These are phyloP conservation scores for Alloplasta piceator DNA, from an alignment of 2,888 invertebrate genomes.

Conservation along the genomic window DNA sequence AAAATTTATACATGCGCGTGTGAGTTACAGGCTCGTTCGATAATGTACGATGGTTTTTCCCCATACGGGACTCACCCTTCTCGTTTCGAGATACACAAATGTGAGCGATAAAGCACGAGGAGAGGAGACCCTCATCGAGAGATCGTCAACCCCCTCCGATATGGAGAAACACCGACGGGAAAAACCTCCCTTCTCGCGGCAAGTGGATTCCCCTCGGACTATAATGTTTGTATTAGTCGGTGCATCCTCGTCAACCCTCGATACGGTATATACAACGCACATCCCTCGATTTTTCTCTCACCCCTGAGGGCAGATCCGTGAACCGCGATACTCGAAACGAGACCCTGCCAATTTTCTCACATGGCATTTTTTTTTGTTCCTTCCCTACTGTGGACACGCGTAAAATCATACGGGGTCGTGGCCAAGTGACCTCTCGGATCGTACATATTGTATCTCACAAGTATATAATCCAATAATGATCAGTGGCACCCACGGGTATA, in stretches of 20 bases:
- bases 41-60: constrained; percentile 76
- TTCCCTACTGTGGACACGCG: constrained; percentile 24
- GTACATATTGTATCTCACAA: constrained; percentile 39
- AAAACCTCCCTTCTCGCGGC: constrained; percentile 73
- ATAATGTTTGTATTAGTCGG: constrained; percentile 81
- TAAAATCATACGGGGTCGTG: constrained; percentile 79
- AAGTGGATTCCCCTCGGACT: constrained; percentile 73
- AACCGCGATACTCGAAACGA: constrained; percentile 66
- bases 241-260: constrained; percentile 66
- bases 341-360: constrained; percentile 76
- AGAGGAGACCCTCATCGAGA: constrained; percentile 67
- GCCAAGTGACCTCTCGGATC: constrained; percentile 70
- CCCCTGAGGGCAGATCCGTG: constrained; percentile 48
- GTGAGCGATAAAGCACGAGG: neutral
- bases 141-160: constrained; percentile 58
- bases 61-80: constrained; percentile 38
- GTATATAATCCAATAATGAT: constrained; percentile 48
- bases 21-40: constrained; percentile 59
- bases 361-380: constrained; percentile 32
- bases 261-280: constrained; percentile 57
- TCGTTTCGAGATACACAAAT: constrained; percentile 5
- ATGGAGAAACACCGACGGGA: constrained; percentile 54
- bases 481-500: constrained; percentile 19
- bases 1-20: constrained; percentile 1
- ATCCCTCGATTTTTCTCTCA: constrained; percentile 34